Evolutionary conservation across 2,797 vertebrate species (phyloP), one percentile per base, ranked within the genome.

Genomic region (Tachyglossus aculeatus): DNA sequence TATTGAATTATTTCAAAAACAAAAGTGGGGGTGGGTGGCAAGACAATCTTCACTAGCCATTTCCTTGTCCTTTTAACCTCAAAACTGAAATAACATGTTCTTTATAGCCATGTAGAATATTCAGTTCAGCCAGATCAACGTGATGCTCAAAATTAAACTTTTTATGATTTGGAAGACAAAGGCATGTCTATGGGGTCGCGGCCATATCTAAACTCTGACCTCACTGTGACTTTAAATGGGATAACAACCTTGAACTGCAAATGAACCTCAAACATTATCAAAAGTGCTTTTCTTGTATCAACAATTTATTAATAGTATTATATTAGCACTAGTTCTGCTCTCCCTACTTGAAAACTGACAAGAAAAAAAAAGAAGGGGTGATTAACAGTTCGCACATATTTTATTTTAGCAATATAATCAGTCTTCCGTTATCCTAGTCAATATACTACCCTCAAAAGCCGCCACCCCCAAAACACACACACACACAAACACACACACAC

Each of bases 201-300:
- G 77, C 77, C 79, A 86, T 77, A 78, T 72, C 53, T 71, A 70
- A 71, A 71, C 60, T 31, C 62, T 87, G 77, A 83, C 71, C 73
- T 89, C 69, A 76, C 55, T 64, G 48, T 85, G 67, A 73, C 83
- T 81, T 90, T 88, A 84, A 86, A 85, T 86, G 78, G 65, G 74
- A 84, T 81, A 79, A 88, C 78, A 88, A 89, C 84, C 64, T 82
- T 91, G 80, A 90, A 84, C 75, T 87, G 70, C 43, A 72, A 77
- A 74, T 67, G 67, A 90, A 91, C 75, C 77, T 84, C 81, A 82
- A 87, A 88, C 81, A 80, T 74, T 78, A 79, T 85, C 70, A 87
- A 86, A 86, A 84, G 22, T 66, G 80, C 67, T 86, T 90, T 85
- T 84, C 86, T 80, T 85, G 72, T 80, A 86, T 88, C 84, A 84